Evolutionary conservation across 2,888 invertebrate species (phyloP), one percentile per base, ranked within the genome.

Genomic region (Seira sanloemensis): DNA sequence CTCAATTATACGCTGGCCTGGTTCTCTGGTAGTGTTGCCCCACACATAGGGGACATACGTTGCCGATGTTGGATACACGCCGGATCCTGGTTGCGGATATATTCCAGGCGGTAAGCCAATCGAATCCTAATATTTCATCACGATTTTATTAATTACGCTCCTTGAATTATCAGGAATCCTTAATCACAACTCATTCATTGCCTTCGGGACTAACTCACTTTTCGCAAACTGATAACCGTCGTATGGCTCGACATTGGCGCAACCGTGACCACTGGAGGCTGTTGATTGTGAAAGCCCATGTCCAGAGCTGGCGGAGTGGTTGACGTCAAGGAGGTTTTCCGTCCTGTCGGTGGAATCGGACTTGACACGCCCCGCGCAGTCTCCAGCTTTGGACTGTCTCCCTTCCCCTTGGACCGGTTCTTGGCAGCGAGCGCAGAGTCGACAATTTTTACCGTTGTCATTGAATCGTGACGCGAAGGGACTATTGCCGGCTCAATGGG

Each of bases 221-320:
- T 89, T 68, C 84, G 82, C 16, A 78, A 21, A 21, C 77, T 84
- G 21, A 84, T 81, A 9, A 84, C 74, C 7, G 86, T 81, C 2
- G 82, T 79, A 65, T 89, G 88, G 19, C 82, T 69, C 5, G 89
- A 85, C 88, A 89, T 89, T 1, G 89, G 89, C 26, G 88, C 88
- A 0, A 89, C 89, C 1, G 88, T 89, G 4, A 89, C 88, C 7
- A 89, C 81, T 16, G 89, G 89, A n/a, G 88, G 88, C 46, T 88
- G 88, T 24, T 88, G 88, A 4, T 81, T 74, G 25, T 86, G 81
- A 27, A 37, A 76, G 9, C 73, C 50, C 54, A 83, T 58, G 5
- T 83, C 83, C 16, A 83, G 12, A 21, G 37, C 19, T 1, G 83
- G 83, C n/a, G 83, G 83, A 5, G 85, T 77, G 58, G 73, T 78